Conservation (phyloP, 2,797 vertebrate species). For the Pseudochirops cupreus region DNA sequence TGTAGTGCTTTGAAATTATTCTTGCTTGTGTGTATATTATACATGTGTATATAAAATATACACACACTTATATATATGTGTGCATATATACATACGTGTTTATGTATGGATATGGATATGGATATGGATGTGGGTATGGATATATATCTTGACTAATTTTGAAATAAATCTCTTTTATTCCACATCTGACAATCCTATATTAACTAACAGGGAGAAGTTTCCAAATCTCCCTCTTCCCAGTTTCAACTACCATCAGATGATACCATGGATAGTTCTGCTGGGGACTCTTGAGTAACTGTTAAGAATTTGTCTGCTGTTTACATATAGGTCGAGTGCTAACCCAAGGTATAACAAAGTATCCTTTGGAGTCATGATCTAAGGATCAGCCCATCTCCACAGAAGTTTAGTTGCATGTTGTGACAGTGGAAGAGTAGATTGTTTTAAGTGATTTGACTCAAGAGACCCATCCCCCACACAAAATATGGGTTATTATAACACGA, state of each 20-base stretch:
- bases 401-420: neutral
- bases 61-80: too few relatives aligned
- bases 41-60: too few relatives aligned
- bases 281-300: neutral
- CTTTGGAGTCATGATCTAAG: neutral
- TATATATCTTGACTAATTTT: conserved; percentile 5
- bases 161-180: neutral
- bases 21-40: neutral
- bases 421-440: neutral
- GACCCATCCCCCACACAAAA: neutral
- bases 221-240: neutral
- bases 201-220: neutral
- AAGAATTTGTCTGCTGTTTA: neutral
- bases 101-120: neutral
- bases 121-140: too few relatives aligned
- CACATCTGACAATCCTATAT: neutral
- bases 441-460: neutral
- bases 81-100: too few relatives aligned
- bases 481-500: neutral
- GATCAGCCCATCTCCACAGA: neutral
- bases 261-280: neutral
- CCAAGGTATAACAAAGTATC: neutral
- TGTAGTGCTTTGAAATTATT: conserved; percentile 41
- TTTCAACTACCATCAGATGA: neutral
- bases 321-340: neutral